These are phyloP conservation scores for Peromyscus californicus DNA, from an alignment of 2,113 vertebrate species.

Conservation along the genomic window DNA sequence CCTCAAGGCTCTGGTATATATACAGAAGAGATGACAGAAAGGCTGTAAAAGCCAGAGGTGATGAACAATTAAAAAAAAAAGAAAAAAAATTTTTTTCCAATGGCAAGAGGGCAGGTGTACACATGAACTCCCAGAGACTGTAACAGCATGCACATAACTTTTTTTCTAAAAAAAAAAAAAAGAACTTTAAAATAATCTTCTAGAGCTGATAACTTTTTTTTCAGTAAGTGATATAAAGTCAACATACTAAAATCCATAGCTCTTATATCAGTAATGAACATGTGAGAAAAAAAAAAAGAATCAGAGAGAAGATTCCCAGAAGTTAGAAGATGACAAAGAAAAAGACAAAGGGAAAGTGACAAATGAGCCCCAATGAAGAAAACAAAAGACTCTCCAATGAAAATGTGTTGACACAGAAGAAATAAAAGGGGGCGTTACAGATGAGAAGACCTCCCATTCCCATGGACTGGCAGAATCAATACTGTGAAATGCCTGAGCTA, in stretches of 20 bases:
- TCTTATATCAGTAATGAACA: neutral
- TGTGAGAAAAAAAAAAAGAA: too few species aligned
- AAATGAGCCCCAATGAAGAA: neutral
- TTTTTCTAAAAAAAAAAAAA: neutral
- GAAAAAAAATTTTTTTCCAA: neutral
- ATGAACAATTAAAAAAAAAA: neutral
- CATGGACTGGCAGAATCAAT: neutral
- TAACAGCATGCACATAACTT: neutral
- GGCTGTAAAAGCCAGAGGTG: neutral
- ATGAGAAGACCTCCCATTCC: neutral
- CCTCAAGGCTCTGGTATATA: neutral
- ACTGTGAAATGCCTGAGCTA: neutral
- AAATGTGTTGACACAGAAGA: neutral
- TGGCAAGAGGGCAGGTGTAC: neutral
- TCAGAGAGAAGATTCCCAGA: neutral
- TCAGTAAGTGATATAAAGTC: neutral
- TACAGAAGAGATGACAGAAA: neutral
- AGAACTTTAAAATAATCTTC: neutral
- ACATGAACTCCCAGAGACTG: neutral
- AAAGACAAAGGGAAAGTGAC: neutral
- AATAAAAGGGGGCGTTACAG: neutral
- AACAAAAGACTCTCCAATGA: neutral
- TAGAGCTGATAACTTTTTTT: neutral
- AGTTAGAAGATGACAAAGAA: neutral
- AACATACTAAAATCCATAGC: neutral